Evolutionary conservation across 53 echinoderm and acorn worm genomes (phyloP), one percentile per base, ranked within the genome.

Genomic region (Apostichopus leukothele): DNA sequence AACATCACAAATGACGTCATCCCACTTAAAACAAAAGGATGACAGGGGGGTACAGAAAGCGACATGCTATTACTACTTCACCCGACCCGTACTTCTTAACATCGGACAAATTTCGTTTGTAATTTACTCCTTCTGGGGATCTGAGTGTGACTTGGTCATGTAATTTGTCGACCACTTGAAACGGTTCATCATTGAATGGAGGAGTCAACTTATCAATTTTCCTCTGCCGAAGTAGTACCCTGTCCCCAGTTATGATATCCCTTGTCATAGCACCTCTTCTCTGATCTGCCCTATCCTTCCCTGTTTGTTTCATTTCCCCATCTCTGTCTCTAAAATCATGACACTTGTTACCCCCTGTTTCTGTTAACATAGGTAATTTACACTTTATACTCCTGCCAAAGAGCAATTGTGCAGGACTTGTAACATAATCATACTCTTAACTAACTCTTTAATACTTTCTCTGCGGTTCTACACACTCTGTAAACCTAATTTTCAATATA

Each of bases 351-450:
- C 13, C 9, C 5, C 5, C 76, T 21, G 76, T 23, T 13, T 76
- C 76, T 76, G 76, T 50, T 6, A 88, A 84, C 53, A 61, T 76
- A 27, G 90, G 94, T 66, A 89, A 79, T 85, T 92, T 92, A 7
- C 86, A 76, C 60, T 77, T 81, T 11, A 94, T 85, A 53, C 84
- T 88, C 60, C 92, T 66, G n/a, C 88, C 84, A 73, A 94, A 92
- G 9, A 92, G 66, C 68, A 94, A 80, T 68, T 94, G 90, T 26
- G 90, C 92, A 52, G 94, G 92, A 39, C 83, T 92, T 25, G 25
- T 25, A 25, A 25, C 25, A 25, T 25, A 25, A 25, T 25, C 25
- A 25, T 25, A 25, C 25, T 25, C 25, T 25, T 25, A 25, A 25
- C 25, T 25, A 25, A 25, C 25, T 25, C 25, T 25, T 25, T 25